These are phyloP conservation scores for Epinephelus coioides DNA, from an alignment of 2,797 vertebrate genomes.

Conservation along the genomic window DNA sequence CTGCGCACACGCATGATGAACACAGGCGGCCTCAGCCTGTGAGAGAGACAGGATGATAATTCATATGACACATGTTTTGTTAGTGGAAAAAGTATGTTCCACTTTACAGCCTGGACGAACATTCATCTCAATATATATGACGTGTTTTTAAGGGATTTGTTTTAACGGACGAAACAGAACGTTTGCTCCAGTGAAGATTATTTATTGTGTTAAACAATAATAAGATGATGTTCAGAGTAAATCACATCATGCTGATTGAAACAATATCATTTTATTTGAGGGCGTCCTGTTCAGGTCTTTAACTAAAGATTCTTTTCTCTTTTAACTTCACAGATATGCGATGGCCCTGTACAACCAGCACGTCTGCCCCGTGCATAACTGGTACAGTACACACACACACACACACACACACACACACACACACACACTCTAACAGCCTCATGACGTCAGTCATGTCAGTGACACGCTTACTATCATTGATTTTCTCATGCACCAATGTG, in stretches of 20 bases:
- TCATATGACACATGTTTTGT: constrained; percentile 3
- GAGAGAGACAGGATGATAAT: not conserved
- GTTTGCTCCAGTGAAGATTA: not conserved
- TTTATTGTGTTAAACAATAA: not conserved
- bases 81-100: not conserved
- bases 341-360: constrained; percentile 90
- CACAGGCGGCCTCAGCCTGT: not conserved
- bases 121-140: not conserved
- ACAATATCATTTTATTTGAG: not conserved
- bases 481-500: not conserved
- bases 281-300: not conserved
- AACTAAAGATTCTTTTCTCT: constrained; percentile 5
- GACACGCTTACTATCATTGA: not conserved
- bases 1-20: too few relatives aligned
- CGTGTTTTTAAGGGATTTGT: not conserved
- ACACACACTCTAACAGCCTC: not conserved
- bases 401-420: constrained; percentile 68
- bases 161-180: not conserved
- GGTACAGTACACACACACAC: constrained; percentile 72
- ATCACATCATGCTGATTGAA: not conserved
- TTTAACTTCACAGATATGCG: constrained; percentile 80
- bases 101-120: not conserved
- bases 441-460: not conserved
- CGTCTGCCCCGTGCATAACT: constrained; percentile 88
- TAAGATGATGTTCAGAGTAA: not conserved